These are phyloP conservation scores for Pocillopora meandrina DNA, from an alignment of 92 coral and sea anemone genomes.

Conservation along the genomic window DNA sequence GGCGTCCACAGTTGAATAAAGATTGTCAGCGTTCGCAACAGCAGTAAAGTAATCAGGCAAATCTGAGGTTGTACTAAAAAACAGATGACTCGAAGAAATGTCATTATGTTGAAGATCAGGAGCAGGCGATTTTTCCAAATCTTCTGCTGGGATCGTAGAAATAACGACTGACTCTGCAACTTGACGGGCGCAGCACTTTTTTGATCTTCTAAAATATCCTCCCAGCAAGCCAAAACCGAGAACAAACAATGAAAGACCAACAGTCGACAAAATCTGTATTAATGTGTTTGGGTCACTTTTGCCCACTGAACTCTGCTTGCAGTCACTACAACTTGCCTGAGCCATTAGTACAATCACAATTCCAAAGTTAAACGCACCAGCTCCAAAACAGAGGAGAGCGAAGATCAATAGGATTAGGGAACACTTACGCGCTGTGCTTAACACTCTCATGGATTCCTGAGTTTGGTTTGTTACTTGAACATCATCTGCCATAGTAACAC, in stretches of 20 bases:
- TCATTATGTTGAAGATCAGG: conserved; percentile 3
- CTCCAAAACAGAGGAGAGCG: background rate
- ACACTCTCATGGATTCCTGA: too few relatives aligned
- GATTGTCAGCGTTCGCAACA: background rate
- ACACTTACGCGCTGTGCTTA: too few relatives aligned
- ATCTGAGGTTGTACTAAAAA: background rate
- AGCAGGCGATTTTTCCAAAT: conserved; percentile 70
- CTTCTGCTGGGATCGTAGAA: conserved; percentile 61
- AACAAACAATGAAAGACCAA: background rate
- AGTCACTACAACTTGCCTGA: background rate
- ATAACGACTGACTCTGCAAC: conserved; percentile 49
- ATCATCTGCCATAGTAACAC: too few relatives aligned
- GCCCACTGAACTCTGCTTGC: background rate
- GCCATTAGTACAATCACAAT: background rate
- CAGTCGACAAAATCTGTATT: background rate
- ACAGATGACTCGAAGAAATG: conserved; percentile 19
- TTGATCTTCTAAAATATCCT: background rate
- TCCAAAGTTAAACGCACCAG: background rate
- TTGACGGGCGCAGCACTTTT: background rate
- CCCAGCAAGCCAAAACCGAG: background rate
- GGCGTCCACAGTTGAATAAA: background rate
- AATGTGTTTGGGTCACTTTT: background rate
- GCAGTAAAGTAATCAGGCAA: conserved; percentile 15
- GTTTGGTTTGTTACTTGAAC: too few relatives aligned
- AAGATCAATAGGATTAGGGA: background rate